A percentile compares a stretch with the other conserved stretches of the same genome.
Evolutionary conservation across 2,888 invertebrate species (phyloP).

Genomic region (Abrostola tripartita): DNA sequence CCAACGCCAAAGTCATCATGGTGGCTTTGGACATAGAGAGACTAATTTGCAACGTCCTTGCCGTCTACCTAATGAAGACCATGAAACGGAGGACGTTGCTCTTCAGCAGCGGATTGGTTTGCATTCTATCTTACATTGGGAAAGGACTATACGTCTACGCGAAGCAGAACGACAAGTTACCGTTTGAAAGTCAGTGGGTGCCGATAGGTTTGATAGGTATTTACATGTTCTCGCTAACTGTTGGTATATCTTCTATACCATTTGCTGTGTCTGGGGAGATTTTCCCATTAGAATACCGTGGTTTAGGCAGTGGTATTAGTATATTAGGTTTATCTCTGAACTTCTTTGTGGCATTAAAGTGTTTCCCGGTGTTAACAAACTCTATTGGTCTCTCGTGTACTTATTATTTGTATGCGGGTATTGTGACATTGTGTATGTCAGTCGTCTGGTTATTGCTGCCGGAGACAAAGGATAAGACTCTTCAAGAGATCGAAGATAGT

Average conservation of each 20-base stretch:
- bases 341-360: slow-evolving; percentile 90
- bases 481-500: slow-evolving; percentile 90
- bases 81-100: slow-evolving; percentile 89
- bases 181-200: slow-evolving; percentile 80
- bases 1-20: slow-evolving; percentile 90
- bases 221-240: slow-evolving; percentile 88
- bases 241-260: slow-evolving; percentile 90
- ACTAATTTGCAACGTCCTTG: slow-evolving; percentile 88
- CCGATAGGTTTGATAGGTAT: slow-evolving; percentile 84
- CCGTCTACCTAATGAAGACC: slow-evolving; percentile 89
- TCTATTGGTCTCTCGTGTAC: slow-evolving; percentile 87
- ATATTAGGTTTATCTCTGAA: slow-evolving; percentile 89
- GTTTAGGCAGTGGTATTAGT: slow-evolving; percentile 90
- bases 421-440: slow-evolving; percentile 84
- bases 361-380: slow-evolving; percentile 88
- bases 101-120: slow-evolving; percentile 88
- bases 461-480: slow-evolving; percentile 90
- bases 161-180: slow-evolving; percentile 68
- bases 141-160: slow-evolving; percentile 83
- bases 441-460: slow-evolving; percentile 89
- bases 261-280: slow-evolving; percentile 92
- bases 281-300: slow-evolving; percentile 89
- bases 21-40: slow-evolving; percentile 90
- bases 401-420: slow-evolving; percentile 89
- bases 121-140: slow-evolving; percentile 87